Base-by-base conservation (phyloP, 1,140 invertebrate species). In the Solenopsis fugax region DNA sequence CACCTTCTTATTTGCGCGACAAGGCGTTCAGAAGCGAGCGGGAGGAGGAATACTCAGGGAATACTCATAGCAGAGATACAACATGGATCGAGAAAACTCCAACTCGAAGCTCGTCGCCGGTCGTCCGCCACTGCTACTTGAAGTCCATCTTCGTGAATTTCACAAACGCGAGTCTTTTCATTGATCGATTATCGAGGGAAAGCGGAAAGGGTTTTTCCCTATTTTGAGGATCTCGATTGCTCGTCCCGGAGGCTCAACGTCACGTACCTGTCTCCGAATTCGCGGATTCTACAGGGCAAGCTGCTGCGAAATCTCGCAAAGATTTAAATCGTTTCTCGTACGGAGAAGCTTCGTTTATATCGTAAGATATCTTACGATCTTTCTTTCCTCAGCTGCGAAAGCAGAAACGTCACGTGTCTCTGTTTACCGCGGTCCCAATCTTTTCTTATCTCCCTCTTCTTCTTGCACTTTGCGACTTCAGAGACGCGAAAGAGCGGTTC, bases 1-100 rank as follows among this genome's bases (percentile, higher is more conserved):
- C 76, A 80, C 76, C 76, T 64, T 82, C 54, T 82, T 73, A 58
- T 73, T 82, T 45, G 65, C 65, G 50, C 52, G 37, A 81, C 65
- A 45, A 56, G 65, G 50, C 50, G 64, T 67, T 37, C 60, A 16
- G 37, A 81, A 71, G 4, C 34, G 50, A 45, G 62, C 29, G 45
- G 64, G 77, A 69, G 29, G n/a, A 54, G 16, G 37, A 56, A 29
- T 21, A 21, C 16, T 24, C n/a, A 10, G 67, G 18, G 21, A 58
- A 60, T 72, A 58, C 4, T 82, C 67, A 60, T 73, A 48, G 41
- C 56, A 82, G 56, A 29, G n/a, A 37, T 48, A 60, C 37, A 67
- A 67, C 7, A 21, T 9, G 13, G 18, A 18, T 60, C 41, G 2
- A 34, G 21, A 41, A 13, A 80, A 41, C 29, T 80, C 60, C 18